These are phyloP conservation scores for Agrotis clavis DNA, from an alignment of 2,888 invertebrate species.

Conservation along the genomic window DNA sequence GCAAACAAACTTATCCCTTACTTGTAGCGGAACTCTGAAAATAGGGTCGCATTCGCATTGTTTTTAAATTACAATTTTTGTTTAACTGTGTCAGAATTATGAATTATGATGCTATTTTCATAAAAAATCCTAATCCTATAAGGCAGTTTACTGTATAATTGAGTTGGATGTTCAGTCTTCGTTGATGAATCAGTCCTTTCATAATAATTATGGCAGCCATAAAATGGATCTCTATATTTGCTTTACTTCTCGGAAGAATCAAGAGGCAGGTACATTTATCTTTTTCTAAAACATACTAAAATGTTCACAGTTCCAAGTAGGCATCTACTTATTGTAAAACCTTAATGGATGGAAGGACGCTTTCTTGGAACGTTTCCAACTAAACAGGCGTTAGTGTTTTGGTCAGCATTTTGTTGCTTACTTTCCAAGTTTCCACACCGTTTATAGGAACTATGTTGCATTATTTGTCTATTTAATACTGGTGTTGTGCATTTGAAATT, in stretches of 20 bases:
- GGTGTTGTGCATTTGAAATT: constrained; percentile 19
- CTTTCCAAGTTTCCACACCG: constrained; percentile 35
- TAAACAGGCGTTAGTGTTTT: constrained; percentile 49
- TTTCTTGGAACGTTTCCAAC: constrained; percentile 65
- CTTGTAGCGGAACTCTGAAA: too few relatives aligned
- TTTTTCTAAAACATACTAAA: constrained; percentile 36
- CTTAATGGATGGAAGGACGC: constrained; percentile 50
- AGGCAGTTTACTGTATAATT: too few relatives aligned
- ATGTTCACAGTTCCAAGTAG: constrained; percentile 32
- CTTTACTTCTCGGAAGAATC: constrained; percentile 46
- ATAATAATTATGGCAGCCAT: background rate
- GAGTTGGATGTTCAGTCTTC: background rate
- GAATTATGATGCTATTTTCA: too few relatives aligned
- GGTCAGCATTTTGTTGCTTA: constrained; percentile 50
- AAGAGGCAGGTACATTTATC: constrained; percentile 5
- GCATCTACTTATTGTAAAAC: constrained; percentile 53
- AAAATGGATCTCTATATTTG: constrained; percentile 39
- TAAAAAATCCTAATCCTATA: too few relatives aligned
- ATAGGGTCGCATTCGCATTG: too few relatives aligned
- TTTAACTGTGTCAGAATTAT: too few relatives aligned
- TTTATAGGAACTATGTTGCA: constrained; percentile 34
- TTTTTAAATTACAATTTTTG: background rate
- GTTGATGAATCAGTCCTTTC: constrained; percentile 9
- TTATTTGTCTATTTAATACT: constrained; percentile 1
- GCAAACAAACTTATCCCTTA: background rate